These are phyloP conservation scores for Drosophila grimshawi DNA, from an alignment of 1,140 invertebrate genomes.

Conservation along the genomic window DNA sequence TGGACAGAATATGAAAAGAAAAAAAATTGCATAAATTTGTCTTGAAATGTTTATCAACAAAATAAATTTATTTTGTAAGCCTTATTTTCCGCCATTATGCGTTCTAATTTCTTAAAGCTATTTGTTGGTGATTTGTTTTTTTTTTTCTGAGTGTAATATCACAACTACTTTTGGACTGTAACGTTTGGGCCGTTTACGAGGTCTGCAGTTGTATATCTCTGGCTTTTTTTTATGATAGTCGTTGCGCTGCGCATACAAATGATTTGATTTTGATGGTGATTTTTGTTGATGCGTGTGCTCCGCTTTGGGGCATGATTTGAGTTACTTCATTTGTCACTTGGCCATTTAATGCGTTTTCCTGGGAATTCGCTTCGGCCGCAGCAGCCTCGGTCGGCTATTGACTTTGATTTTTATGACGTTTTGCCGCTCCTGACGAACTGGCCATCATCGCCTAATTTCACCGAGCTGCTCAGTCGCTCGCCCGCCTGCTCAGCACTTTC, in stretches of 20 bases:
- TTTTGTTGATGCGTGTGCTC: constrained; percentile 70
- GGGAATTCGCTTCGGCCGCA: constrained; percentile 59
- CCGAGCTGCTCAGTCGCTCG: constrained; percentile 12
- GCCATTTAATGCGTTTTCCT: constrained; percentile 75
- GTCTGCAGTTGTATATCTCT: constrained; percentile 61
- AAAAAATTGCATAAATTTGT: no score
- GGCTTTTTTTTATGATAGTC: constrained; percentile 55
- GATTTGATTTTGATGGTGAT: constrained; percentile 77
- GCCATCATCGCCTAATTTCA: constrained; percentile 73
- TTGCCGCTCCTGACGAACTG: constrained; percentile 36
- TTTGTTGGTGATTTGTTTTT: constrained; percentile 34
- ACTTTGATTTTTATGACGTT: constrained; percentile 78
- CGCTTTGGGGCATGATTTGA: constrained; percentile 70
- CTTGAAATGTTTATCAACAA: no score
- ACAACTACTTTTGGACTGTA: constrained; percentile 19
- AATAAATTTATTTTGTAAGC: no score
- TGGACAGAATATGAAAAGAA: no score
- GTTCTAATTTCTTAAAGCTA: no score
- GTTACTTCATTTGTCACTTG: constrained; percentile 81
- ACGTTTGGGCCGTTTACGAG: constrained; percentile 62
- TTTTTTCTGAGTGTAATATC: constrained; percentile 17
- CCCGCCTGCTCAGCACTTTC: constrained; percentile 65
- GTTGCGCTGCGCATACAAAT: constrained; percentile 81
- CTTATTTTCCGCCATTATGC: no score
- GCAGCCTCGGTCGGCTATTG: constrained; percentile 74